Percentiles rank a stretch among this genome's conserved stretches.
These are phyloP conservation scores for Hylaeus anthracinus DNA, from an alignment of 1,140 invertebrate genomes.

Conservation along the genomic window DNA sequence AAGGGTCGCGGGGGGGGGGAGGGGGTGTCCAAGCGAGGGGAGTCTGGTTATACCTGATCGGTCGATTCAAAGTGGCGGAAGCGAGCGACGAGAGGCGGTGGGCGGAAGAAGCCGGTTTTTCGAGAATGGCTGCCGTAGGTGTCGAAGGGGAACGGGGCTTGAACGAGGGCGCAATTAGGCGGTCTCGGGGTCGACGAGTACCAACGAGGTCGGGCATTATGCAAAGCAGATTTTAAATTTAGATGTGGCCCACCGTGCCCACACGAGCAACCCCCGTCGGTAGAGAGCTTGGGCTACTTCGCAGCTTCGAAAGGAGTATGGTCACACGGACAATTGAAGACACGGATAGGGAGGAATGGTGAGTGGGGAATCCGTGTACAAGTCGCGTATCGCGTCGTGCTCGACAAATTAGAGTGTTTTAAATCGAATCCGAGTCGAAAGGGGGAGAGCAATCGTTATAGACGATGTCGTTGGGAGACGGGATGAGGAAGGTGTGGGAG, in stretches of 20 bases:
- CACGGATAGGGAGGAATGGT: conserved; percentile 63
- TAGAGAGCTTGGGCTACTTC: background rate
- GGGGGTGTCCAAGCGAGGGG: background rate
- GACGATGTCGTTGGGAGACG: conserved; percentile 5
- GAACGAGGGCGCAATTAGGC: conserved; percentile 78
- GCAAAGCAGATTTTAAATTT: conserved; percentile 81
- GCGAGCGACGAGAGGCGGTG: conserved; percentile 34
- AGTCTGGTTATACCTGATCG: conserved; percentile 46
- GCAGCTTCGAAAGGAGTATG: conserved; percentile 8
- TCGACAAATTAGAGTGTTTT: conserved; percentile 79
- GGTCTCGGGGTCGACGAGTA: conserved; percentile 65
- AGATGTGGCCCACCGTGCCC: conserved; percentile 73
- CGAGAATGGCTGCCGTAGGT: conserved; percentile 75
- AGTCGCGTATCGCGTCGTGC: conserved; percentile 65
- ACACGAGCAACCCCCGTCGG: conserved; percentile 45
- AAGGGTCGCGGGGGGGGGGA: background rate
- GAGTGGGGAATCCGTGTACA: conserved; percentile 26
- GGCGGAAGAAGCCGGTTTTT: conserved; percentile 66
- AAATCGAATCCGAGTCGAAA: conserved; percentile 77
- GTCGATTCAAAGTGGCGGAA: conserved; percentile 60
- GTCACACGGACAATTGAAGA: conserved; percentile 41
- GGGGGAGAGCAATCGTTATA: conserved; percentile 51
- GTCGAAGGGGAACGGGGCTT: conserved; percentile 74
- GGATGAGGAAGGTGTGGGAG: background rate
- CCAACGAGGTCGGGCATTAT: conserved; percentile 75